phyloP scores from a whole-genome alignment of 2,797 vertebrate species.

The Clamator glandarius region DNA sequence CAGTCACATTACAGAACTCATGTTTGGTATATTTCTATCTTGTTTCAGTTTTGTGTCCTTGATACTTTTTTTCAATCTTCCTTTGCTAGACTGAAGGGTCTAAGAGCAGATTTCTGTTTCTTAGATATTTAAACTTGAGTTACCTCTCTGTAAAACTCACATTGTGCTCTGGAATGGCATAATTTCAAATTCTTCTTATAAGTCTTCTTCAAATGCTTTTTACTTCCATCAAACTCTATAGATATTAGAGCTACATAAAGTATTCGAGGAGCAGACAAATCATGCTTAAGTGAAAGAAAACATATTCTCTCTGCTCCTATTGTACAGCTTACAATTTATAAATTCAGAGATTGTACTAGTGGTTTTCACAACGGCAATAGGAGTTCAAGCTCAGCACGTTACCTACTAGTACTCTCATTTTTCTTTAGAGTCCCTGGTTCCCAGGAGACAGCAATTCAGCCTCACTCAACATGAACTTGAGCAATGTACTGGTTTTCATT shows the following conservation, averaged over 20 bases:
- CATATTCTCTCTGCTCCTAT: background rate
- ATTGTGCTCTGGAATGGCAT: background rate
- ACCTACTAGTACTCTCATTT: background rate
- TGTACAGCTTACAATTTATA: background rate
- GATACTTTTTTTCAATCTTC: background rate
- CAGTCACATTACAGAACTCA: background rate
- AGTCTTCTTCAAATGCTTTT: background rate
- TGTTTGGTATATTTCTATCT: background rate
- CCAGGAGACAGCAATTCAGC: background rate
- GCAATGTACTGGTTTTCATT: conserved; percentile 25
- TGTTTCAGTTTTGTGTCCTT: background rate
- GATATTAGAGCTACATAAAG: background rate
- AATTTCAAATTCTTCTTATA: background rate
- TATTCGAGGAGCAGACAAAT: background rate
- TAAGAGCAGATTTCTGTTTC: background rate
- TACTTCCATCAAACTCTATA: background rate
- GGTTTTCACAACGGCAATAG: background rate
- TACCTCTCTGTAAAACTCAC: background rate
- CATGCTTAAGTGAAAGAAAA: too few species aligned
- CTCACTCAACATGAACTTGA: background rate
- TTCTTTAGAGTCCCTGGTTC: background rate
- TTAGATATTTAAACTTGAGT: background rate
- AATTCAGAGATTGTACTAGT: background rate
- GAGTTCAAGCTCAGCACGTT: background rate
- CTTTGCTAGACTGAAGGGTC: background rate